Base-by-base conservation (phyloP, 2,113 vertebrate genomes). In the Cebidichthys violaceus region DNA sequence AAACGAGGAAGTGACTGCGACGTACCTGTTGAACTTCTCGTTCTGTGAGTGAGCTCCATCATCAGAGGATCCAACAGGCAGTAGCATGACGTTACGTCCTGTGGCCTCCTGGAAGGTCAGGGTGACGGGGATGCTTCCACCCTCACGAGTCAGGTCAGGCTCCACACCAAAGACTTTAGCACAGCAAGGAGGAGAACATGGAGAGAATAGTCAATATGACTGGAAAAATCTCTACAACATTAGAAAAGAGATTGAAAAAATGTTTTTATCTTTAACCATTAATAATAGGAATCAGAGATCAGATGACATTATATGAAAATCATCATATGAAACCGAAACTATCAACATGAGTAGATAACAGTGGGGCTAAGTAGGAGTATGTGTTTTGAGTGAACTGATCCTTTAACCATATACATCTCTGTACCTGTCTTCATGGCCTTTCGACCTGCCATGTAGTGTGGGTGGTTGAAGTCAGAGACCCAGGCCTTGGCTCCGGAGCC, bases 41-140 rank as follows among this genome's bases (percentile, higher is more conserved):
- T 99, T 99, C 93, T 99, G 98, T 14, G 98, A 99, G 91, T 99
- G 98, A 22, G 98, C 98, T 0, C 98, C 98, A 2, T 99, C 98
- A 20, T 99, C 98, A 0, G 96, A 96, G 6, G 98, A 97, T 10
- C 98, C 98, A 27, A 99, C 68, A 2, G 98, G 98, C 76, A 99
- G 96, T 73, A 99, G 93, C 98, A 99, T 99, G 64, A 99, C 98
- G 2, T 97, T 99, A 43, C 95, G 96, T 66, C 98, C 98, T 0
- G 97, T 99, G 68, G 96, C 98, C 92, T 99, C 98, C 93, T 99
- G 97, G 86, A 99, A 99, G 20, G 98, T 99, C 83, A 99, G 87
- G 0, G 97, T 98, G 86, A 99, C 97, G 0, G 98, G 98, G 86
- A 99, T 99, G 88, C 97, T 99, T 80, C 97, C 97, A 1, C 98